Base-by-base conservation (phyloP, 2,888 invertebrate genomes). In the Macropis europaea region DNA sequence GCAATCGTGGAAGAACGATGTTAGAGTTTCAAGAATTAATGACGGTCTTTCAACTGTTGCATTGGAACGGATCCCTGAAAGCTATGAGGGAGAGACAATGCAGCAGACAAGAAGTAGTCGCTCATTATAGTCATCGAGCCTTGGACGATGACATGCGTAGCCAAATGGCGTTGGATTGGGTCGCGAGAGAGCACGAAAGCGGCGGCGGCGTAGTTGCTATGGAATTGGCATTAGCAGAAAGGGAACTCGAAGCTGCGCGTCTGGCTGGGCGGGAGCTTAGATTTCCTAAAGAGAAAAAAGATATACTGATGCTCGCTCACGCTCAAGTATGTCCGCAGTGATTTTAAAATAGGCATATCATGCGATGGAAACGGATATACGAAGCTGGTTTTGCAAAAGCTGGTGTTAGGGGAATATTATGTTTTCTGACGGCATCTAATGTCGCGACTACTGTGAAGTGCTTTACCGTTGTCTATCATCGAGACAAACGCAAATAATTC, bases 111-210 rank as follows among this genome's bases (percentile, higher is more conserved):
- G 97, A 97, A 90, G 95, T 95, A 38, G 96, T 97, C 17, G 97
- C 97, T 47, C 97, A 98, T 90, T 98, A 98, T 90, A 97, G 97
- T 19, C 96, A 97, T 90, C 93, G 97, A 22, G 96, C 97, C 38
- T 92, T 98, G 24, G 97, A 98, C 87, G 98, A 98, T 87, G 97
- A 97, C 88, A 98, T 98, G 97, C 94, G 97, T 73, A 96, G 97
- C 69, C 97, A 97, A 91, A 98, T 98, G 97, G 97, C 97, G 11
- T 91, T 97, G 54, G 97, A 98, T 90, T 98, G 98, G 97, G 97
- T 97, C 64, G 96, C 97, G 7, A 91, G 95, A 48, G 94, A 94
- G 83, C 95, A 95, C 79, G 94, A 94, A 84, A 94, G 93, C 82
- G 92, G 93, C 3, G 92, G 93, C 1, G 90, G 91, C 0, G 94